Base-by-base conservation (phyloP, 2,888 invertebrate species). In the Agelastica alni region DNA sequence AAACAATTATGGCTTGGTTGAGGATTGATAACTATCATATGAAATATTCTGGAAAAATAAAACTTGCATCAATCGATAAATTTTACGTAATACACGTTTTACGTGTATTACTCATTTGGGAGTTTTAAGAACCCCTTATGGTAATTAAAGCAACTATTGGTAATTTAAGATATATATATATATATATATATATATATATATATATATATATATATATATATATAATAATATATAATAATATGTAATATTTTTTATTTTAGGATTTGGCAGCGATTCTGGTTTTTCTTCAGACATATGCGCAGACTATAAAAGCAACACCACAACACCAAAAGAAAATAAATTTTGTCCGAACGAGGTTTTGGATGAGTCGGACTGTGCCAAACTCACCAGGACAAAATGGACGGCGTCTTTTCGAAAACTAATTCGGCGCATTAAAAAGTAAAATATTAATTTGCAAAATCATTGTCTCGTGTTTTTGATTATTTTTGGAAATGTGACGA, bases 391-490 rank as follows among this genome's bases (percentile, higher is more conserved):
- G 10, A 81, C 83, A 39, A 80, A 79, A 63, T 84, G 84, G 84
- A 83, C 83, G 12, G 80, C 83, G 1, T 84, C 83, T 3, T 84
- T 84, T 70, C 77, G 83, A 39, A 83, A 81, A 65, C 74, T 84
- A 30, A 80, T 80, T 51, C 73, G 72, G 64, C 72, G 71, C 48
- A 76, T 77, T 53, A 73, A 66, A 56, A 77, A 77, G 59, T 77
- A 70, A 66, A 51, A 16, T 32, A 47, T 16, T 36, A 16, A 17
- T 2, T 10, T 20, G n/a, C n/a, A n/a, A n/a, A n/a, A 14, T 34
- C 10, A 34, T 12, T 30, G 4, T n/a, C 26, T 26, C 26, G 26
- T 7, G 9, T 43, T 13, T 47, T 43, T 30, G 12, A 16, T 41
- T 41, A 16, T 37, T n/a, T 43, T 5, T 41, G 2, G 12, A 10